Evolutionary conservation across 1,140 invertebrate species (phyloP).

Genomic region (Drosophila arizonae): DNA sequence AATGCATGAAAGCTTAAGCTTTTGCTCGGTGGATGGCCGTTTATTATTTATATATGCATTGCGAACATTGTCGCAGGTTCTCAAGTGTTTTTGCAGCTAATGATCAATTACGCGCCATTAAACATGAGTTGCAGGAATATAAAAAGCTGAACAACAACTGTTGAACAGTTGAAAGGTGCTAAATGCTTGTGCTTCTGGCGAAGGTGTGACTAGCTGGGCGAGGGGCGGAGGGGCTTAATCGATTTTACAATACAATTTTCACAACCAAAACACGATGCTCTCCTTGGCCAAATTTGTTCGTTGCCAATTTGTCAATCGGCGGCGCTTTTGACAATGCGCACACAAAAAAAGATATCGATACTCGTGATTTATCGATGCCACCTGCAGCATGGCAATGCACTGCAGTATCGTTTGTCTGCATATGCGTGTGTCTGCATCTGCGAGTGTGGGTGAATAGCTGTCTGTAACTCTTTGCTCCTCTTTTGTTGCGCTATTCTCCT

Average conservation of each 20-base stretch:
- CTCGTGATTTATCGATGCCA: slow-evolving; percentile 48
- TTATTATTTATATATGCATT: slow-evolving; percentile 54
- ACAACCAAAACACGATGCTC: slow-evolving; percentile 13
- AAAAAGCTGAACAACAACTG: background rate
- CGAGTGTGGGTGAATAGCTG: slow-evolving; percentile 14
- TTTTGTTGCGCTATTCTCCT: slow-evolving; percentile 17
- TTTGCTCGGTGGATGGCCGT: slow-evolving; percentile 9
- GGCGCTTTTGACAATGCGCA: slow-evolving; percentile 46
- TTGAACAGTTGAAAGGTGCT: slow-evolving; percentile 23
- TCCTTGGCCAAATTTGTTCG: slow-evolving; percentile 44
- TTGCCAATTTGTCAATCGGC: slow-evolving; percentile 51
- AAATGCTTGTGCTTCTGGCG: background rate
- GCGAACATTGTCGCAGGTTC: slow-evolving; percentile 38
- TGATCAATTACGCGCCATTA: slow-evolving; percentile 47
- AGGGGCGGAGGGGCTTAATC: background rate
- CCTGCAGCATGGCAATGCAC: slow-evolving; percentile 29
- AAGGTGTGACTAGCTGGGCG: background rate
- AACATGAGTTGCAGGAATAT: slow-evolving; percentile 21
- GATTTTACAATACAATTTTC: background rate
- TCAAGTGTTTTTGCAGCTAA: slow-evolving; percentile 42
- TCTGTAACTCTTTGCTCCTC: slow-evolving; percentile 15
- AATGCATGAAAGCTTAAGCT: slow-evolving; percentile 19
- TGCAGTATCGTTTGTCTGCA: slow-evolving; percentile 2
- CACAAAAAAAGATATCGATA: slow-evolving; percentile 46
- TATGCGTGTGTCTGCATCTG: slow-evolving; percentile 3